Conservation (phyloP, 2,113 vertebrate genomes). For the Hystrix brachyura region DNA sequence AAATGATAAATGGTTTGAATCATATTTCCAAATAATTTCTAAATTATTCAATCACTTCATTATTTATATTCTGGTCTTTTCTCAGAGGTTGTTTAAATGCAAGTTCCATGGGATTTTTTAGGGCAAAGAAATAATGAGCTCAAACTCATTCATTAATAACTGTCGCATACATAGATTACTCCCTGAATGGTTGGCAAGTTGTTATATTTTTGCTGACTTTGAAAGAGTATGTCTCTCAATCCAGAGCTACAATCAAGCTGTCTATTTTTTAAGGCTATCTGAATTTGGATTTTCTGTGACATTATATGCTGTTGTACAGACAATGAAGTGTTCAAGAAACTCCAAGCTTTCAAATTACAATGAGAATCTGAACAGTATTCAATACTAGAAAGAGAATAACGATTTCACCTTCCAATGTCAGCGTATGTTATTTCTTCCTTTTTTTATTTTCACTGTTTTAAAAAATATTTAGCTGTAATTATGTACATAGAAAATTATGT, state of each 20-base stretch:
- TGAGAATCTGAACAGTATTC: neutral
- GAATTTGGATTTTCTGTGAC: slow-evolving; percentile 27
- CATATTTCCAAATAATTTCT: slow-evolving; percentile 1
- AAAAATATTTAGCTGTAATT: slow-evolving; percentile 40
- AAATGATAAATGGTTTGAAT: slow-evolving; percentile 21
- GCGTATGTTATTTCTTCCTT: neutral
- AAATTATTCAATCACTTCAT: neutral
- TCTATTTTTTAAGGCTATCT: slow-evolving; percentile 11
- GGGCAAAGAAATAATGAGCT: slow-evolving; percentile 45
- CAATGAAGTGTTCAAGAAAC: neutral
- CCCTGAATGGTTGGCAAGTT: slow-evolving; percentile 7
- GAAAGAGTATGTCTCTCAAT: neutral
- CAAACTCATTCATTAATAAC: neutral
- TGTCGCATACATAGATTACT: neutral
- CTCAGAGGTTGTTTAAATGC: neutral
- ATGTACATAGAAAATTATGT: neutral
- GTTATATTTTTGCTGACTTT: slow-evolving; percentile 39
- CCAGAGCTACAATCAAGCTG: neutral
- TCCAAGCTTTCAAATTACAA: neutral
- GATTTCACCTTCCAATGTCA: neutral
- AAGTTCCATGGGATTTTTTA: slow-evolving; percentile 11
- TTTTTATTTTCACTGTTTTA: slow-evolving; percentile 20
- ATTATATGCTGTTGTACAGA: neutral
- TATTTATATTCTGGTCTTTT: neutral
- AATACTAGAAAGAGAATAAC: neutral